phyloP scores from a whole-genome alignment of 2,797 vertebrate genomes.

The Loris lydekkerianus region DNA sequence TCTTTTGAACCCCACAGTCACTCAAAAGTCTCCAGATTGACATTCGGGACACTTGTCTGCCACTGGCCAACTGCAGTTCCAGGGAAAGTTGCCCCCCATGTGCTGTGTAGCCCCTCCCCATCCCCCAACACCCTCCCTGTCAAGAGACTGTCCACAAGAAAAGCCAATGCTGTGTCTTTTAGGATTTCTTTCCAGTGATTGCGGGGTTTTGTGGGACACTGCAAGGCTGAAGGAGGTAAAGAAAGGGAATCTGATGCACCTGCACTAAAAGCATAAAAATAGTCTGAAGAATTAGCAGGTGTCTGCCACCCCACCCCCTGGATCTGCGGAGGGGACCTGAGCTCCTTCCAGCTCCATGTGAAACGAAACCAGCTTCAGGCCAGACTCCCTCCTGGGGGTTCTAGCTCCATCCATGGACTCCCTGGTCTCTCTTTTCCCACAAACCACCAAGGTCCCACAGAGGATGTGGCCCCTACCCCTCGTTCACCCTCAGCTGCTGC shows the following conservation, averaged over 20 bases:
- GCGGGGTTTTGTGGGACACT: background rate
- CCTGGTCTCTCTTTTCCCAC: background rate
- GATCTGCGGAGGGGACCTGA: background rate
- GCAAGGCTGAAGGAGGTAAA: background rate
- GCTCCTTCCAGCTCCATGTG: background rate
- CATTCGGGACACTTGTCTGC: constrained; percentile 41
- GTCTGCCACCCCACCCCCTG: background rate
- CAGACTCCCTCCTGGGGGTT: background rate
- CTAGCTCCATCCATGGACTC: background rate
- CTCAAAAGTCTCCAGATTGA: background rate
- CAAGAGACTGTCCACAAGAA: background rate
- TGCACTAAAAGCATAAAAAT: background rate
- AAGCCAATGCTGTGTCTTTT: background rate
- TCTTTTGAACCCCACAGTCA: background rate
- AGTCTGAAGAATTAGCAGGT: background rate
- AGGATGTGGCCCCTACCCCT: background rate
- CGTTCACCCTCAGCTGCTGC: background rate
- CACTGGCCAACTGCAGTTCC: background rate
- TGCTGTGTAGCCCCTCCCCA: background rate
- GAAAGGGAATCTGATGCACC: background rate
- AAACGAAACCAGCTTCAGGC: constrained; percentile 3
- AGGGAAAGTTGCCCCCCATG: background rate
- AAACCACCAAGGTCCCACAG: background rate
- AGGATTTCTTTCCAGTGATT: background rate
- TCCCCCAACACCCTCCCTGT: background rate